A percentile compares a stretch with the other conserved stretches of the same genome.
Conservation (phyloP, 2,797 vertebrate genomes). For the Phrynocephalus guinanensis region DNA sequence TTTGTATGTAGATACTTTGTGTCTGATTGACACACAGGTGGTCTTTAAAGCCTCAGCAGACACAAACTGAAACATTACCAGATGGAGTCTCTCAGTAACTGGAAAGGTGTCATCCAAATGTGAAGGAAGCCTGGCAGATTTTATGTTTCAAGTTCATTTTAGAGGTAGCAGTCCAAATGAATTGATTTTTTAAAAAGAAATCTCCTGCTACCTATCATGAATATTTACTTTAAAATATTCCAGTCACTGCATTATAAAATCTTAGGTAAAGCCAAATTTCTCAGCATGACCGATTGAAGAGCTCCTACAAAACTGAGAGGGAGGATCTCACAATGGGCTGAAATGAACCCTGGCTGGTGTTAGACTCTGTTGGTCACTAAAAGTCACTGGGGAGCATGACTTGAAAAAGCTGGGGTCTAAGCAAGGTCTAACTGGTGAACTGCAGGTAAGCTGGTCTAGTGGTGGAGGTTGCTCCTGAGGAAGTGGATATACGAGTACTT, state of each 20-base stretch:
- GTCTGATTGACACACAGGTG: conserved; percentile 36
- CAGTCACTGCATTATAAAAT: neutral
- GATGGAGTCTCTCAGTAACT: conserved; percentile 67
- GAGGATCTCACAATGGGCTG: neutral
- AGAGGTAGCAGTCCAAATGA: conserved; percentile 48
- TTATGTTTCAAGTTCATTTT: conserved; percentile 59
- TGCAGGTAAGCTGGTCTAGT: neutral
- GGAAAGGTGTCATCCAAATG: conserved; percentile 51
- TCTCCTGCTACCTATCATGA: neutral
- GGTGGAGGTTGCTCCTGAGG: neutral
- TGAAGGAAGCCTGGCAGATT: conserved; percentile 53
- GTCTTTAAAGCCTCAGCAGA: conserved; percentile 58
- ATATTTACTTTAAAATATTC: neutral
- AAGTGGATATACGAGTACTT: neutral
- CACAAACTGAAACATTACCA: conserved; percentile 66
- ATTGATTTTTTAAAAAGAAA: conserved; percentile 3
- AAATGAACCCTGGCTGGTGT: no score
- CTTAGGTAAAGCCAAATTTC: neutral
- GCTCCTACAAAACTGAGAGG: neutral
- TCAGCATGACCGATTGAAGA: neutral
- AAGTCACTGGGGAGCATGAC: neutral
- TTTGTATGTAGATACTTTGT: conserved; percentile 45
- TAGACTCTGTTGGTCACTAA: neutral
- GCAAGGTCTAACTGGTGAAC: neutral
- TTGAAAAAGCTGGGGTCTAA: neutral